These are phyloP conservation scores for Kryptolebias ocellatus DNA, from an alignment of 2,797 vertebrate species.

Conservation along the genomic window DNA sequence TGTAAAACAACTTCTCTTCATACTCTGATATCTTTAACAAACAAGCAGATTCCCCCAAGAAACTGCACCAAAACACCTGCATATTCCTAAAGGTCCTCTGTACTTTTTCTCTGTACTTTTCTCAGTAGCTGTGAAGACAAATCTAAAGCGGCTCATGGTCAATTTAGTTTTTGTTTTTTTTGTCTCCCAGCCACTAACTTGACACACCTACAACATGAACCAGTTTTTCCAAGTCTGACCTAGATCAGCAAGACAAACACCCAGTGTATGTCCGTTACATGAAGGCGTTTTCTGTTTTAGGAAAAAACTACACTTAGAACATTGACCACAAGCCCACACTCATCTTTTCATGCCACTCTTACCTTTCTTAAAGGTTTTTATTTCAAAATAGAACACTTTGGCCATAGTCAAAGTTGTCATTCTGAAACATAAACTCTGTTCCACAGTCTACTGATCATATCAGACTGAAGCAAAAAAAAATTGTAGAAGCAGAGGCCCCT, in stretches of 20 bases:
- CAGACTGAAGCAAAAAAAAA: constrained; percentile 7
- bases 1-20: constrained; percentile 3
- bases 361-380: neutral
- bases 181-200: constrained; percentile 45
- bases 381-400: neutral
- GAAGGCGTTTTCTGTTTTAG: constrained; percentile 71
- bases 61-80: neutral
- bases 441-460: constrained; percentile 1
- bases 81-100: neutral
- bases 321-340: constrained; percentile 42
- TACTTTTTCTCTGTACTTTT: neutral
- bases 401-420: no score
- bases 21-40: constrained; percentile 11
- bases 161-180: constrained; percentile 32
- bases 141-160: constrained; percentile 20
- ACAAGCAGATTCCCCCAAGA: constrained; percentile 1
- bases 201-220: constrained; percentile 77
- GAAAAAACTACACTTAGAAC: constrained; percentile 41
- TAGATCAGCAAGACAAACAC: constrained; percentile 77
- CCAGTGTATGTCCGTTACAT: constrained; percentile 60
- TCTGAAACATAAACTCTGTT: no score
- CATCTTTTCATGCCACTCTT: neutral
- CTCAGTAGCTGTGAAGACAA: neutral
- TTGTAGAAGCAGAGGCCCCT: constrained; percentile 12
- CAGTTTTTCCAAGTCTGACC: constrained; percentile 79